Evolutionary conservation across 2,113 vertebrate species (phyloP), one percentile per base, ranked within the genome.

Genomic region (Centropristis striata): DNA sequence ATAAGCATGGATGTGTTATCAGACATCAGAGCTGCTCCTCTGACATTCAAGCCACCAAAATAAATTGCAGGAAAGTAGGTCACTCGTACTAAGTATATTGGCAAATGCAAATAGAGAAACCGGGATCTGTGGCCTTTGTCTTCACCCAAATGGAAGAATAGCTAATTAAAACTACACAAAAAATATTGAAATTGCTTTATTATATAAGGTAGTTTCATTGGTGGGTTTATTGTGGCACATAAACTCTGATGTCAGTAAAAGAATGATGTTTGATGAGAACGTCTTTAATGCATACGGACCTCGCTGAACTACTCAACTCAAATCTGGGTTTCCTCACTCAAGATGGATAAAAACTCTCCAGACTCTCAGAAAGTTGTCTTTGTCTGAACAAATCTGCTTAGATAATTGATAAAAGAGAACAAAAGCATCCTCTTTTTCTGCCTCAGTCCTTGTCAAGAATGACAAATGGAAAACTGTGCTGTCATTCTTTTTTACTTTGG

Each of bases 11-110:
- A 13, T 39, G 72, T 71, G 47, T 58, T 55, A 61, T 82, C 81
- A 63, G 69, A 69, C 64, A 58, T 37, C 59, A 42, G 55, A 51
- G 59, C 28, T 54, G 47, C 64, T 71, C 68, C n/a, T 53, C 37
- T 63, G 32, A 63, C 70, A 71, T 76, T 58, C 63, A 72, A 78
- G 71, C 50, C 60, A 66, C 20, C 0, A 8, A n/a, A 82, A 74
- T 63, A 83, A 64, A 81, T 65, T 49, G 20, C 61, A 63, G 66
- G 25, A 54, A 83, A 87, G 69, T 75, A 67, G 65, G 81, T 75
- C 64, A 59, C 11, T 41, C n/a, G n/a, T n/a, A n/a, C 42, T n/a
- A 70, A 13, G 71, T 53, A 41, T 39, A 61, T 18, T 49, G 27
- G 15, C 6, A 61, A 55, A 44, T 15, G 6, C 9, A 10, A 4